These are phyloP conservation scores for Melanotaenia parkinsoni DNA, from an alignment of 2,797 vertebrate genomes.

Conservation along the genomic window DNA sequence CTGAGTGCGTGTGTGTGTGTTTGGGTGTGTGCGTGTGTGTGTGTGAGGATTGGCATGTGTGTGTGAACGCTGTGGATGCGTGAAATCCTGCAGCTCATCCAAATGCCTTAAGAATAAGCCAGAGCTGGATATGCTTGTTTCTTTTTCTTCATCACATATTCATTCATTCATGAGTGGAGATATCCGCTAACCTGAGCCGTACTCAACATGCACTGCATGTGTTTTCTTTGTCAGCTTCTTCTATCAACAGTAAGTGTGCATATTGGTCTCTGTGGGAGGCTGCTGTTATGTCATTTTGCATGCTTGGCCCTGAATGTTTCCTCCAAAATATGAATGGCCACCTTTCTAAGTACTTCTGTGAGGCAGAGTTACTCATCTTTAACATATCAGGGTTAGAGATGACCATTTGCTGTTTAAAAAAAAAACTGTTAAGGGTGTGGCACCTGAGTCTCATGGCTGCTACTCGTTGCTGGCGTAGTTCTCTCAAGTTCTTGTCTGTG, in stretches of 20 bases:
- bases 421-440: too few relatives aligned
- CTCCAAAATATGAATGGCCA: too few relatives aligned
- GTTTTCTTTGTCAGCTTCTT: constrained; percentile 11
- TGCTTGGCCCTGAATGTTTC: constrained; percentile 1
- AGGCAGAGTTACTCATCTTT: too few relatives aligned
- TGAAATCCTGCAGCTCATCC: constrained; percentile 56
- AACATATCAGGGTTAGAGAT: too few relatives aligned
- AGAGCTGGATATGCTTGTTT: neutral
- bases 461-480: too few relatives aligned
- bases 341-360: too few relatives aligned
- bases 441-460: too few relatives aligned
- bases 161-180: neutral
- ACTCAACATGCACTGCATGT: neutral
- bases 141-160: neutral
- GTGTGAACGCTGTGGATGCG: constrained; percentile 43
- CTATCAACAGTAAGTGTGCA: constrained; percentile 2
- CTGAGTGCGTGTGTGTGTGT: constrained; percentile 10
- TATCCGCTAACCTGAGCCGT: neutral
- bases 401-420: too few relatives aligned
- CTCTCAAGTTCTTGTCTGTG: too few relatives aligned
- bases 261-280: constrained; percentile 25
- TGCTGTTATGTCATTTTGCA: constrained; percentile 21
- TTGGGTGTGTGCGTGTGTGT: neutral
- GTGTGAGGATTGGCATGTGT: constrained; percentile 15
- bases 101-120: constrained; percentile 24